Evolutionary conservation across 1,140 invertebrate genomes (phyloP).

Genomic region (Bombus cullumanus): DNA sequence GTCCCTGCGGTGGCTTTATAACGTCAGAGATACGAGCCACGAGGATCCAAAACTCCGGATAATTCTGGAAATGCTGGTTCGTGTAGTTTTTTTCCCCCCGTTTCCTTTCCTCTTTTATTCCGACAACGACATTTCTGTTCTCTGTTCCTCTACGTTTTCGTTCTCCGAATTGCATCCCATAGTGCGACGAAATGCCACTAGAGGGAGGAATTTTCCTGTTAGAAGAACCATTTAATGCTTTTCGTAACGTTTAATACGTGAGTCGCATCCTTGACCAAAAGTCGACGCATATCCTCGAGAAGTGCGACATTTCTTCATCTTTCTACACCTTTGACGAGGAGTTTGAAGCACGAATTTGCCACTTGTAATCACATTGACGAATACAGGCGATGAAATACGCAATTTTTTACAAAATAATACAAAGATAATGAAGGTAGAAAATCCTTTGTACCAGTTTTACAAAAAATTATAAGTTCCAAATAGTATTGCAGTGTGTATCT

Average conservation of each 20-base stretch:
- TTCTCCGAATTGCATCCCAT: constrained; percentile 35
- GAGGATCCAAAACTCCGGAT: constrained; percentile 46
- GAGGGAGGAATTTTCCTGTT: constrained; percentile 22
- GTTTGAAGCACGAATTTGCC: too few relatives aligned
- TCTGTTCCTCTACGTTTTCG: not conserved
- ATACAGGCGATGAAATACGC: too few relatives aligned
- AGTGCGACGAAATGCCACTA: not conserved
- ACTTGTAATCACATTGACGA: too few relatives aligned
- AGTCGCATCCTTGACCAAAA: constrained; percentile 29
- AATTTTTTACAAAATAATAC: too few relatives aligned
- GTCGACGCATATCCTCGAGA: not conserved
- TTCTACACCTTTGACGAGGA: too few relatives aligned
- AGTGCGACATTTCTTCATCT: too few relatives aligned
- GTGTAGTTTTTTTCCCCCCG: not conserved
- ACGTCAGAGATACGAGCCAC: constrained; percentile 53
- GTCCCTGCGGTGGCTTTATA: constrained; percentile 7
- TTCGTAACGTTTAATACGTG: constrained; percentile 55
- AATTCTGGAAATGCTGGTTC: constrained; percentile 51
- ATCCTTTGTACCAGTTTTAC: too few relatives aligned
- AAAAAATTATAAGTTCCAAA: too few relatives aligned
- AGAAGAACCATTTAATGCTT: constrained; percentile 40
- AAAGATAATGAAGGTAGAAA: too few relatives aligned
- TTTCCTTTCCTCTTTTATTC: not conserved
- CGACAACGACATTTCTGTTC: too few relatives aligned
- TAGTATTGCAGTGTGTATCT: too few relatives aligned